Base-by-base conservation (phyloP, 1,140 invertebrate species). In the Trachymyrmex cornetzi region DNA sequence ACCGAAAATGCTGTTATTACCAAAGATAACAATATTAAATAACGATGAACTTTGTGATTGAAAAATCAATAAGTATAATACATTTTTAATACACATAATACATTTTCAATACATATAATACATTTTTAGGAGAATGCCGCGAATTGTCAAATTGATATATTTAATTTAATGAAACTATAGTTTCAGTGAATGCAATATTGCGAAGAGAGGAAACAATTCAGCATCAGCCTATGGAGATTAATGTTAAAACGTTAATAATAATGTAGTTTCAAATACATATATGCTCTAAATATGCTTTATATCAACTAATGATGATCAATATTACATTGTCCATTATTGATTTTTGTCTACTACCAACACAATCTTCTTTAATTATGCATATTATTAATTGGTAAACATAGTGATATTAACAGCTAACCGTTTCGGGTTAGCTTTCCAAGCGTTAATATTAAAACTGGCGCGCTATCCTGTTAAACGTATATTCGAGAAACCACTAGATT, bases 321-420 rank as follows among this genome's bases (percentile, higher is more conserved):
- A 81, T 72, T 81, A 57, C 16, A 81, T 72, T 55, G 16, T 30
- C n/a, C 6, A 50, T 44, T 81, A 81, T 81, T 71, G 66, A 38
- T 81, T 81, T 71, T 81, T 66, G 61, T 79, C 19, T 12, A 57
- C 34, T 57, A 38, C 19, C 48, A 34, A 27, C 16, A 57, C 66
- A 72, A 57, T 59, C 66, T 81, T 72, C 77, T 79, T 79, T 81
- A 81, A 72, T 81, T 81, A 81, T 71, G 48, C 5, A 57, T 24
- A 38, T 72, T 57, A 44, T 81, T 71, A 81, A 81, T 71, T 9
- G 22, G 19, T 44, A 71, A 57, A 38, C 50, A 38, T 71, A 69
- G 30, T 57, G 34, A 81, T 53, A 27, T 72, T 72, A 81, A 81
- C 12, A 14, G 50, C 19, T 27, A 38, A 64, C 24, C 57, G 12